Base-by-base conservation (phyloP, 1,140 invertebrate species). In the Aphelenchoides besseyi region DNA sequence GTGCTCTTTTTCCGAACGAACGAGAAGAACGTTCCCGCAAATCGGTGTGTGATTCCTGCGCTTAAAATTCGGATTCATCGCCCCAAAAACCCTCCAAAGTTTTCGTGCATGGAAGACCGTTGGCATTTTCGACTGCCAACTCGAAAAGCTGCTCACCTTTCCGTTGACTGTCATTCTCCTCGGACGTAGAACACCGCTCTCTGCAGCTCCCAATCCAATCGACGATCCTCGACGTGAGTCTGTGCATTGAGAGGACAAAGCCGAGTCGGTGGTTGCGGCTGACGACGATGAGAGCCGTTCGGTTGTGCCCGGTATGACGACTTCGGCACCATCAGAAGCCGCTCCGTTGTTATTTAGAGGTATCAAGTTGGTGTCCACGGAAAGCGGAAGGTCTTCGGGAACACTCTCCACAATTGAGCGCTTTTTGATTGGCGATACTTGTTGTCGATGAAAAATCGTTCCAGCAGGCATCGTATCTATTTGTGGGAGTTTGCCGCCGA, bases 241-340 rank as follows among this genome's bases (percentile, higher is more conserved):
- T 8, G 5, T 28, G 5, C 5, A 8, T 23, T 48, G 41, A 12
- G 55, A 59, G 18, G 36, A 41, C n/a, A 66, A 23, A 37, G 63
- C 63, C 1, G 63, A 66, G 36, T 66, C 63, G 1, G 63, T 66
- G 16, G 63, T 66, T 9, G 63, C 30, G 1, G 26, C 63, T n/a
- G 16, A 18, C 63, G 63, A 66, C 1, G 63, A 41, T 23, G 32
- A 36, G 0, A 66, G 32, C 5, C 55, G 55, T 23, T 59, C 55
- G 18, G 18, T 59, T 12, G 55, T 59, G 41, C 41, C 41, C 41
- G 41, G 41, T 16, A 48, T 48, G 41, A 48, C 23, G 12, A 23
- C 41, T 48, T 48, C 41, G 41, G 41, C 41, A 23, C 41, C 41
- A 16, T 48, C 41, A 16, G 41, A 48, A 23, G 23, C 41, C 41